Base-by-base conservation (phyloP, 2,888 invertebrate genomes). In the Ormyrus labotus region DNA sequence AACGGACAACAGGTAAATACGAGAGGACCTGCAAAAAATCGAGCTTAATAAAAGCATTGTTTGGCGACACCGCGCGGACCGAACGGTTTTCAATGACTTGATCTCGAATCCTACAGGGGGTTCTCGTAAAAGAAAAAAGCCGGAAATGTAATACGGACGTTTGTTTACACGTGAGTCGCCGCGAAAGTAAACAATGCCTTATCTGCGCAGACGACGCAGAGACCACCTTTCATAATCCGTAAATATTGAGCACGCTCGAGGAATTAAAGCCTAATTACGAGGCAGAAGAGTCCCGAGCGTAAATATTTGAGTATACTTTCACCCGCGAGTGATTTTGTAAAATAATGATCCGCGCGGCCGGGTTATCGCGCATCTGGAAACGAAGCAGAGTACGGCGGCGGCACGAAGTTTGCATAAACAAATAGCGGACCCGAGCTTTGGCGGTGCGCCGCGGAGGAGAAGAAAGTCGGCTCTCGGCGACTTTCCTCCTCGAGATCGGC, bases 31-130 rank as follows among this genome's bases (percentile, higher is more conserved):
- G 34, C 34, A 34, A 34, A 34, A 34, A 34, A 19, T 34, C 2
- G 45, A 45, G 10, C 58, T 74, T 61, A 65, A 72, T 72, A 72
- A 67, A 72, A 67, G 61, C 51, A 73, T 79, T 79, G 71, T 72
- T 67, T 72, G 48, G 71, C 51, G 50, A 50, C 65, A 60, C 8
- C 5, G 11, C n/a, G n/a, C n/a, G 19, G 55, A 9, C 11, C 34
- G 60, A 4, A 34, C 34, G 34, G 34, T 34, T 34, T 34, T 34
- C 34, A 34, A 34, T 34, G 34, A 34, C 34, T 34, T 34, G 34
- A 34, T 34, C 3, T 34, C 34, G 34, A 34, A 4, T 34, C 34
- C 34, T 34, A 4, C 4, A 4, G 3, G 4, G 34, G 3, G 34
- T 4, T 34, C 34, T 34, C 3, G 34, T 34, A 34, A 34, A 19